phyloP scores from a whole-genome alignment of 2,888 invertebrate species.

The Thera obeliscata region DNA sequence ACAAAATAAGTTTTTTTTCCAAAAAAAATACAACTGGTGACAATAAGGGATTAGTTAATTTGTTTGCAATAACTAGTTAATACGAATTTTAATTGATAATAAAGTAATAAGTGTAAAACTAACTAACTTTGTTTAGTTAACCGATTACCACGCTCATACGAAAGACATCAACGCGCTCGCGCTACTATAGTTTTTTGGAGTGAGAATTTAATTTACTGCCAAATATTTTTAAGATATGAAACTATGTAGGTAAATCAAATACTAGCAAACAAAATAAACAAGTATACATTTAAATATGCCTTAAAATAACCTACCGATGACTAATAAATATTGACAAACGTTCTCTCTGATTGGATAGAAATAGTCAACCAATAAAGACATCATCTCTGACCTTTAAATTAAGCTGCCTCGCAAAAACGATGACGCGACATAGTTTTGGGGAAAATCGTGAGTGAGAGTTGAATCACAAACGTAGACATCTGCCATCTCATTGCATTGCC shows the following conservation, averaged over 20 bases:
- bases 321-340: constrained; percentile 1
- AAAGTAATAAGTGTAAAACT: too few species aligned
- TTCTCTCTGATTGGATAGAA: neutral
- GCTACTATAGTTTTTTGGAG: neutral
- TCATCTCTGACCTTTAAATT: constrained; percentile 23
- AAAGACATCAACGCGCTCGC: constrained; percentile 31
- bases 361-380: neutral
- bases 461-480: constrained; percentile 47
- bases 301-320: constrained; percentile 8
- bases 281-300: neutral
- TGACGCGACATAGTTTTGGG: constrained; percentile 33
- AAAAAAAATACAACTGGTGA: too few species aligned
- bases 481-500: constrained; percentile 51
- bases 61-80: too few species aligned
- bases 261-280: too few species aligned
- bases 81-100: too few species aligned
- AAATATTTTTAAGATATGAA: too few species aligned
- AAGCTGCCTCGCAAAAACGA: constrained; percentile 15
- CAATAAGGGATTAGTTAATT: too few species aligned
- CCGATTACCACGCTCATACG: constrained; percentile 13
- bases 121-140: neutral
- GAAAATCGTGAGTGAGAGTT: constrained; percentile 53
- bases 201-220: too few species aligned
- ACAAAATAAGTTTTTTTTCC: too few species aligned
- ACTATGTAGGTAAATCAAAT: too few species aligned